Base-by-base conservation (phyloP, 1,140 invertebrate species). In the Anastrepha obliqua region DNA sequence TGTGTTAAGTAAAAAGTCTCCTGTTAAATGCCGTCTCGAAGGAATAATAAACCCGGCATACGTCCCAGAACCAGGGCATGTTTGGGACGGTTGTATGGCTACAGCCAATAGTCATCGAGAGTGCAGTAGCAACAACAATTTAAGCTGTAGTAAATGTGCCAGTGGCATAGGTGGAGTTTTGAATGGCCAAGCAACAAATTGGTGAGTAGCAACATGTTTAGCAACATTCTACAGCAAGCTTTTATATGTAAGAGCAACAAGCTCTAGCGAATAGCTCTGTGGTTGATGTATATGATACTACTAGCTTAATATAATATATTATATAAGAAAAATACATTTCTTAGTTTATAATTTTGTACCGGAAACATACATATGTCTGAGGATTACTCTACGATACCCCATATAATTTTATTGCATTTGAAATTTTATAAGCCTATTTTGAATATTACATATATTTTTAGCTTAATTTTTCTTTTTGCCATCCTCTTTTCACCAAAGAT, bases 121-220 rank as follows among this genome's bases (percentile, higher is more conserved):
- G 20, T 2, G 74, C 44, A 51, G 7, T 47, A 55, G 51, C 70
- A 74, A 78, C 74, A 58, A 81, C n/a, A 55, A 74, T 74, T 20
- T 11, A n/a, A 74, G 15, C 17, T 42, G 65, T 39, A 67, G 1
- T n/a, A 67, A 67, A 11, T 39, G 65, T 39, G 15, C 11, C 11
- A 74, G 74, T n/a, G 20, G 74, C 47, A 81, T 81, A 47, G 74
- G 74, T 29, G 47, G 13, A 17, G 55, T 55, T 20, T 81, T 81
- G 20, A 81, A 81, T 81, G 47, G 7, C 2, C 42, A 15, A 17
- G 9, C 74, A 58, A 39, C 74, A 81, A 81, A 81, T n/a, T 81
- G 74, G 74, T 81, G 5, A 81, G 74, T 81, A 55, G 74, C 74
- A 81, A 81, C 74, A 81, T 81, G 74, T 51, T 81, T 51, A n/a